Conservation (phyloP, 1,140 invertebrate genomes). For the Anoplolepis gracilipes region DNA sequence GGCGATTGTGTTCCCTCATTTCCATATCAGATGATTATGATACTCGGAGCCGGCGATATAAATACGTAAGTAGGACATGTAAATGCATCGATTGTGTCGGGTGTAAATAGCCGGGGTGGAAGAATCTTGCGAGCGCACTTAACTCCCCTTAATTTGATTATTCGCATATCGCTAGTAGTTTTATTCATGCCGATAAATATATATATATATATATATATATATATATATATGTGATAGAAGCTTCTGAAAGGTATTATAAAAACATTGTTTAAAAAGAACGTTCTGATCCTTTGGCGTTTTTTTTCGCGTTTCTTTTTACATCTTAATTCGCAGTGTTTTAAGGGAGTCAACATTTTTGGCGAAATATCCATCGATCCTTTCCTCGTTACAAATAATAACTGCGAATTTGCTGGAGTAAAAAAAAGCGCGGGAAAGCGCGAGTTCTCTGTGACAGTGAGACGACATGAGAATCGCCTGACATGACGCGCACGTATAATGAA, state of each 20-base stretch:
- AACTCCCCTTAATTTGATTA: not conserved
- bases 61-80: slow-evolving; percentile 58
- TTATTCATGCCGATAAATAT: not conserved
- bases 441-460: no score
- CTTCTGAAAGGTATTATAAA: not conserved
- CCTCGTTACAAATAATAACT: not conserved
- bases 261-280: not conserved
- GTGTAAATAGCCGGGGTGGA: not conserved
- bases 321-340: no score
- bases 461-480: not conserved
- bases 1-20: not conserved
- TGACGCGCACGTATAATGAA: not conserved
- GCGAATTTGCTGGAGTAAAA: not conserved
- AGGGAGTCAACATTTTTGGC: not conserved
- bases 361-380: not conserved
- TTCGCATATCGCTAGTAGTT: not conserved
- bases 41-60: slow-evolving; percentile 16
- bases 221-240: not conserved
- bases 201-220: no score
- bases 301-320: not conserved
- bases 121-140: slow-evolving; percentile 11
- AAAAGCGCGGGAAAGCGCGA: slow-evolving; percentile 21
- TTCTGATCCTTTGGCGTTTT: not conserved
- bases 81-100: slow-evolving; percentile 66
- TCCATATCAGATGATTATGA: not conserved